Conservation (phyloP, 2,797 vertebrate species). For the Rhyacichthys aspro region DNA sequence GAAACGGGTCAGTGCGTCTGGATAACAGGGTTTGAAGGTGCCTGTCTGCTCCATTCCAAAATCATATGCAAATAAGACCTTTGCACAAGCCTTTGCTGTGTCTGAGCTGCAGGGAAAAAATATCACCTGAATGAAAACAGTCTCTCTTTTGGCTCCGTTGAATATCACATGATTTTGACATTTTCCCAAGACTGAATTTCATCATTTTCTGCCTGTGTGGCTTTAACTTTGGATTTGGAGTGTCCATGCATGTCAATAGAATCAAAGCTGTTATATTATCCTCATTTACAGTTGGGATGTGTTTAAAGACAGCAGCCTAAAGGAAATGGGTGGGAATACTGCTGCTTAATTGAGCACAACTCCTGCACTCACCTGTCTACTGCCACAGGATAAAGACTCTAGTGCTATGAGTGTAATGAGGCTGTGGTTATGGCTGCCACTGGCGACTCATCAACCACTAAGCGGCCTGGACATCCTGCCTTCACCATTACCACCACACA, state of each 20-base stretch:
- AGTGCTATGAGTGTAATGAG: conserved; percentile 76
- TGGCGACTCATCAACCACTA: conserved; percentile 62
- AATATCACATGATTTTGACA: conserved; percentile 50
- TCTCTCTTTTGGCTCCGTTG: conserved; percentile 27
- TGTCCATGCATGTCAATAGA: conserved; percentile 9
- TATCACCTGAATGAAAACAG: conserved; percentile 24
- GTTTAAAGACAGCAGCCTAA: conserved; percentile 33
- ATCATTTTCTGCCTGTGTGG: conserved; percentile 21
- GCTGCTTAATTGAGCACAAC: conserved; percentile 72
- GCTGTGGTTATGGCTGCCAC: conserved; percentile 65
- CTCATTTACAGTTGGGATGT: conserved; percentile 28
- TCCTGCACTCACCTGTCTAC: conserved; percentile 63
- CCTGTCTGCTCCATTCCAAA: conserved; percentile 37
- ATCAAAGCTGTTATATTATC: conserved; percentile 23
- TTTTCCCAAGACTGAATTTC: conserved; percentile 37
- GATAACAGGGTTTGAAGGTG: conserved; percentile 48
- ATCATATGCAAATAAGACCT: conserved; percentile 63
- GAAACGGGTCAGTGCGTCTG: conserved; percentile 52
- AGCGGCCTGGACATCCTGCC: conserved; percentile 67
- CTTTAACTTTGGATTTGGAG: too few relatives aligned
- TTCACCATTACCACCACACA: conserved; percentile 60
- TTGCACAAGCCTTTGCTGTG: conserved; percentile 35
- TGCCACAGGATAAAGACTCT: conserved; percentile 68
- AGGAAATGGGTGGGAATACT: conserved; percentile 35
- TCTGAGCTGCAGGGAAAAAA: conserved; percentile 42